Evolutionary conservation across 2,113 vertebrate genomes (phyloP).

Genomic region (Puntigrus tetrazona): DNA sequence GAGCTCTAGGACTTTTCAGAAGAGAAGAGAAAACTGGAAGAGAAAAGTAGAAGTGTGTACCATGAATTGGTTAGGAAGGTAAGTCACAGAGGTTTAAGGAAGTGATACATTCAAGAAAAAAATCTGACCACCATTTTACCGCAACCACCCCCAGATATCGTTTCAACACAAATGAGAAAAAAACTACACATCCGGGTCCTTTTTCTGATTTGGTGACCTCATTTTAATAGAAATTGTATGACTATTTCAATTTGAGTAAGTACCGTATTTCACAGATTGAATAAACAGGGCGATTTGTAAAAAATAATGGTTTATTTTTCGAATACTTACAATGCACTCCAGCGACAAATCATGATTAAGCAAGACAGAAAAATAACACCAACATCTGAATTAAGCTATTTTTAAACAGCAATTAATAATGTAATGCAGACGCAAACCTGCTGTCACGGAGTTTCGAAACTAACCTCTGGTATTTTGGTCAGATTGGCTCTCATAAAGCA

Average conservation of each 20-base stretch:
- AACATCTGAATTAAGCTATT: neutral
- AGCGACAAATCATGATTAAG: neutral
- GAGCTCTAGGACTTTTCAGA: conserved; percentile 40
- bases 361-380: neutral
- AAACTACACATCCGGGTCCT: neutral
- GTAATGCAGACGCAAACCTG: neutral
- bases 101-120: conserved; percentile 39
- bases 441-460: conserved; percentile 11
- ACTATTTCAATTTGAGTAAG: neutral
- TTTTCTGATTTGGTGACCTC: conserved; percentile 7
- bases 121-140: conserved; percentile 19
- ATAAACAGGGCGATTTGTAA: neutral
- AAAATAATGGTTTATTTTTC: neutral
- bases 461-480: neutral
- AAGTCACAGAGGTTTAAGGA: conserved; percentile 42
- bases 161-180: conserved; percentile 8
- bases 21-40: conserved; percentile 64
- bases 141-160: conserved; percentile 28
- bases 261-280: neutral
- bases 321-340: neutral
- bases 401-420: neutral
- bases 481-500: neutral
- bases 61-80: conserved; percentile 45
- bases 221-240: conserved; percentile 5
- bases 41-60: conserved; percentile 60